phyloP scores from a whole-genome alignment of 2,888 invertebrate species.

The Anorthoa munda region DNA sequence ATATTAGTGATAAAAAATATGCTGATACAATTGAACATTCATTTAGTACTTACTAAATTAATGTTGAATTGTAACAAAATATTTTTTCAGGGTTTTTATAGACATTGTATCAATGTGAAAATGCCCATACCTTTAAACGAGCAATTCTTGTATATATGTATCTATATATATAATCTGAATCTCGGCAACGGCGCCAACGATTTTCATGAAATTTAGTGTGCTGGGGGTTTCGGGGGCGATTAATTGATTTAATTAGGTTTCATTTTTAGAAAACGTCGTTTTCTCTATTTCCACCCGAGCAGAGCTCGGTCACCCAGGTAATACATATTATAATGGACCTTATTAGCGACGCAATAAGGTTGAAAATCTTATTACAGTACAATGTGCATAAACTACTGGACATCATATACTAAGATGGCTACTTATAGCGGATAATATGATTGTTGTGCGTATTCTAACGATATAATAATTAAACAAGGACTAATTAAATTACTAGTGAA shows the following conservation, averaged over 20 bases:
- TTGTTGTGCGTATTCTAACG: conserved; percentile 50
- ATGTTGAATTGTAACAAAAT: conserved; percentile 41
- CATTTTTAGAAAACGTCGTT: too few relatives aligned
- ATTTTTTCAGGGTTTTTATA: conserved; percentile 29
- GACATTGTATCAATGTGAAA: conserved; percentile 26
- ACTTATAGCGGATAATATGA: conserved; percentile 32
- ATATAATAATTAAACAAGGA: not conserved
- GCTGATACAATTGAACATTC: too few relatives aligned
- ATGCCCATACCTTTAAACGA: too few relatives aligned
- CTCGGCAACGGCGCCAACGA: too few relatives aligned
- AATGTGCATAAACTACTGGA: conserved; percentile 11
- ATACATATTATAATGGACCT: conserved; percentile 25
- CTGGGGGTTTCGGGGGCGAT: too few relatives aligned
- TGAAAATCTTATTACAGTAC: conserved; percentile 29
- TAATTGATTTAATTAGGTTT: too few relatives aligned
- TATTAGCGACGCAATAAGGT: conserved; percentile 23
- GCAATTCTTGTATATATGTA: too few relatives aligned
- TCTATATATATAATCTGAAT: too few relatives aligned
- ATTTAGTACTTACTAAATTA: conserved; percentile 8
- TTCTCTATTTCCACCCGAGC: too few relatives aligned
- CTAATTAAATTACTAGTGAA: not conserved
- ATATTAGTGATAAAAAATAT: too few relatives aligned
- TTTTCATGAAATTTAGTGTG: too few relatives aligned
- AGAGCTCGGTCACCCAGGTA: too few relatives aligned
- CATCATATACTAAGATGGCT: conserved; percentile 25